phyloP scores from a whole-genome alignment of 1,140 invertebrate genomes.

The Macrobrachium rosenbergii region DNA sequence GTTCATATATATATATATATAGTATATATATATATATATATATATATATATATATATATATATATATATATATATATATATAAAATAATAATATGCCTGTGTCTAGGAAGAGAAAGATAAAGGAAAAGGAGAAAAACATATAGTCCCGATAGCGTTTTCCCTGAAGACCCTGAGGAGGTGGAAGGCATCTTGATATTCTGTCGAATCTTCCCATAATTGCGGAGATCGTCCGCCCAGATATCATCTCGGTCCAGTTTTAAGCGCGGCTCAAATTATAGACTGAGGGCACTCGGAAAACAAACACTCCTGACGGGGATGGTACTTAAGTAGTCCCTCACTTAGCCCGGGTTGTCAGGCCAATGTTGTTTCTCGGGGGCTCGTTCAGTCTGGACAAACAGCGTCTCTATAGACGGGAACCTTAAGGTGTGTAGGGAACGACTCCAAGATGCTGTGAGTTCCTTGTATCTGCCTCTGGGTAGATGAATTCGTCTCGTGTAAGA shows the following conservation, averaged over 20 bases:
- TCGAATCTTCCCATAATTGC: constrained; percentile 7
- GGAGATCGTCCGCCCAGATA: background rate
- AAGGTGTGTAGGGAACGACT: too few species aligned
- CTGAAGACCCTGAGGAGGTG: too few species aligned
- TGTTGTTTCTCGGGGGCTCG: background rate
- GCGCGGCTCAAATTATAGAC: background rate
- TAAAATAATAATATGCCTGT: background rate
- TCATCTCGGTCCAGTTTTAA: constrained; percentile 16
- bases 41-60: background rate
- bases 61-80: background rate
- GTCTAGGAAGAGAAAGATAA: background rate
- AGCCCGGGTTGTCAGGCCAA: background rate
- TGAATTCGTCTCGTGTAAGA: too few species aligned
- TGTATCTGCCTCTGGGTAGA: too few species aligned
- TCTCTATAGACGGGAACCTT: too few species aligned
- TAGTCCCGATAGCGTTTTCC: background rate
- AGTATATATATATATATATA: background rate
- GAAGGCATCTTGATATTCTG: background rate
- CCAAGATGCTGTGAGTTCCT: too few species aligned
- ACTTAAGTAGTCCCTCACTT: background rate
- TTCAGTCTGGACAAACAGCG: background rate
- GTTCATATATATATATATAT: constrained; percentile 14
- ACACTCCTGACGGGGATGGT: background rate
- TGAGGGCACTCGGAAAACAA: background rate
- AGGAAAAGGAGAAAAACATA: too few species aligned